Evolutionary conservation across 2,797 vertebrate genomes (phyloP).

Genomic region (Liasis olivaceus): DNA sequence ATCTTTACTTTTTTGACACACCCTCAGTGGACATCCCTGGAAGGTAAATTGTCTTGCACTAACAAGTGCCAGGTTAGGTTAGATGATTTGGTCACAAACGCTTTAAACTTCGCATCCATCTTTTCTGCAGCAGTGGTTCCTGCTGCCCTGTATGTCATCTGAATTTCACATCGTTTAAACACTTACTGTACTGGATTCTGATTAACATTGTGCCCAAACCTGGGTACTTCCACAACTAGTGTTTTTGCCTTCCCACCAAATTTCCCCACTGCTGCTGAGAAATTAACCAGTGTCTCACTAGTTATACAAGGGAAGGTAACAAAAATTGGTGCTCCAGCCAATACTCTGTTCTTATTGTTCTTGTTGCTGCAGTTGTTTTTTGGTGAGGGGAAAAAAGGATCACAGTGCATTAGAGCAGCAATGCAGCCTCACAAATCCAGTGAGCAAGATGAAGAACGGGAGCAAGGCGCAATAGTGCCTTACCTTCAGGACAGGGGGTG

Average conservation of each 20-base stretch:
- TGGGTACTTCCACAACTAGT: background rate
- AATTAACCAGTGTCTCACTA: background rate
- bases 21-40: background rate
- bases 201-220: background rate
- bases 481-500: background rate
- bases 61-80: conserved; percentile 3
- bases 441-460: background rate
- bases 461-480: background rate
- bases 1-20: background rate
- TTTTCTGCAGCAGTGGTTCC: background rate
- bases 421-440: background rate
- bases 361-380: background rate
- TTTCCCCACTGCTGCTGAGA: background rate
- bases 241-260: background rate
- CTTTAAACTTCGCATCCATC: background rate
- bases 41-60: background rate
- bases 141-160: background rate
- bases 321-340: background rate
- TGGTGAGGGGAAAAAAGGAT: background rate
- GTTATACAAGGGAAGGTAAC: background rate
- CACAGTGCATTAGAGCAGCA: background rate
- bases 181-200: background rate
- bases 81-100: background rate
- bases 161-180: conserved; percentile 13
- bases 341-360: background rate